Base-by-base conservation (phyloP, 2,888 invertebrate species). In the Mellilla xanthometata region DNA sequence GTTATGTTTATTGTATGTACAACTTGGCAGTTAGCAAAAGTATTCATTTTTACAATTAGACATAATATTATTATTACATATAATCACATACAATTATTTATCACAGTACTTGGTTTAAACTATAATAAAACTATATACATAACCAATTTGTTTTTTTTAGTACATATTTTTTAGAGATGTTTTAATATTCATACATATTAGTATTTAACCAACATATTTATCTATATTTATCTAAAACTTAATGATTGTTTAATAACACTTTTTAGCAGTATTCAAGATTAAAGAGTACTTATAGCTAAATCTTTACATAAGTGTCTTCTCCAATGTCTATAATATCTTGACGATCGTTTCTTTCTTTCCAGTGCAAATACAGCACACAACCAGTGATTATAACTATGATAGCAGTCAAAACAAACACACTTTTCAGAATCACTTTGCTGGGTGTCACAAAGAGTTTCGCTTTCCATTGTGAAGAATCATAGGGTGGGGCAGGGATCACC, bases 391-490 rank as follows among this genome's bases (percentile, higher is more conserved):
- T 90, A 31, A 94, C 91, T 73, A 98, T 96, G 7, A 97, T 95
- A 8, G 95, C 96, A 3, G 96, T 92, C 44, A 99, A 84, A 0
- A 97, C 97, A 49, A 95, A 94, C 0, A 97, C 97, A 69, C 97
- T 98, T 81, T 97, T 93, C n/a, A 97, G 83, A 71, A 98, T 97
- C 40, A 97, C 90, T 81, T 97, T 96, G 76, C 97, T 97, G 0
- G 98, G 98, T 0, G 98, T 98, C 0, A 99, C 96, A 90, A 98
- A 99, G 9, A 99, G 87, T 69, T 97, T 96, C 10, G 95, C 96
- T 63, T 93, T 94, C 99, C 99, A 99, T 58, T 92, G 92, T 2
- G 90, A 91, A 0, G 97, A 95, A 40, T 95, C 91, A 50, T 92
- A 89, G 0, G 93, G 92, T 3, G 96, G 97, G 69, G 93, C 93